Evolutionary conservation across 2,797 vertebrate genomes (phyloP), one percentile per base, ranked within the genome.

Genomic region (Brachyrhaphis roseni): DNA sequence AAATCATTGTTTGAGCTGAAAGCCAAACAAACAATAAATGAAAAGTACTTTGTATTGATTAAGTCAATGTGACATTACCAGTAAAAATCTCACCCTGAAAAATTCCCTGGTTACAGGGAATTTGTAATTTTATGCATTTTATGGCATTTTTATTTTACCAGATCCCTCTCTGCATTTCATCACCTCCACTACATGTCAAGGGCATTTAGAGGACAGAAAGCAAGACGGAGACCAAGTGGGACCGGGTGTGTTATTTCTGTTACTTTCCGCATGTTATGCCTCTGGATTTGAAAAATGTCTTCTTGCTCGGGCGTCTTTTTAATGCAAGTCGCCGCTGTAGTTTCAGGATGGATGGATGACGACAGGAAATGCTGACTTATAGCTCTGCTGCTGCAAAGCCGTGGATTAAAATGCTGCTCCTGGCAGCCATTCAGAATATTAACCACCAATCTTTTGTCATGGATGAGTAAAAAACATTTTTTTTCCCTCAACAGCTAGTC

Each of bases 151-250:
- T 41, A 41, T 41, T 43, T 43, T 43, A 72, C 80, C 71, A 51
- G 77, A 62, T 55, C 79, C 75, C 83, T 79, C 55, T 64, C n/a
- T n/a, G 74, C 87, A 82, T 93, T 89, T 91, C 84, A 92, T 92
- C 84, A 82, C 46, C 81, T 86, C 71, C 53, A 18, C 84, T 70
- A 84, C 79, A 88, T 87, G 89, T 93, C 92, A 90, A 83, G 87
- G 90, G 73, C 84, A 18, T 89, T 93, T 91, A 88, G 79, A 85
- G 83, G 89, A 88, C 81, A 84, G 77, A 82, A 78, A 83, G 85
- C 45, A 43, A 86, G 74, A 85, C 78, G 78, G 75, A 79, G 80
- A 51, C 76, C 77, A 82, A 36, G 70, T 72, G 64, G 81, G 18
- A 86, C 77, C 71, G 71, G 57, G 55, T 66, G 15, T n/a, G 15